phyloP scores from a whole-genome alignment of 1,140 invertebrate genomes.

The Diorhabda elongata region DNA sequence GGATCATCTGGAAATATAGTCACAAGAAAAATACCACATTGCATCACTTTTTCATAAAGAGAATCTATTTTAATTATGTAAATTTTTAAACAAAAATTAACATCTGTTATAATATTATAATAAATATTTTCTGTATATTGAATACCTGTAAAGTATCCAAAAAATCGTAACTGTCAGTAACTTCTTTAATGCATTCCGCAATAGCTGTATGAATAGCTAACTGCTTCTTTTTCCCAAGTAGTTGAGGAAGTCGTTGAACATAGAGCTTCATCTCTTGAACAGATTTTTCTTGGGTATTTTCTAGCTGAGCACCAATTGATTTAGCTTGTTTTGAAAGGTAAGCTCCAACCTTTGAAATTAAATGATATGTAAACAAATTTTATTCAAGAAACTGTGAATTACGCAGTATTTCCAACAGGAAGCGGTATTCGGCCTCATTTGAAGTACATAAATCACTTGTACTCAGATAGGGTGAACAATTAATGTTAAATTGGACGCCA shows the following conservation, averaged over 20 bases:
- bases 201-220: conserved; percentile 68
- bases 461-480: too few relatives aligned
- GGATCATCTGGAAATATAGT: too few relatives aligned
- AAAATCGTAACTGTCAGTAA: conserved; percentile 46
- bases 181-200: conserved; percentile 61
- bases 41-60: too few relatives aligned
- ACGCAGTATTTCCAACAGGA: not conserved
- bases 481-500: too few relatives aligned
- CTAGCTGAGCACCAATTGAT: conserved; percentile 78
- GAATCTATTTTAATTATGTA: too few relatives aligned
- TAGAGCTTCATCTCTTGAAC: conserved; percentile 93
- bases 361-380: not conserved
- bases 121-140: not conserved
- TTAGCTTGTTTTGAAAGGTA: conserved; percentile 84
- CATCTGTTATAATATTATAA: too few relatives aligned
- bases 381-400: not conserved
- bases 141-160: conserved; percentile 42
- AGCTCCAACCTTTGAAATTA: conserved; percentile 60
- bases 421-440: not conserved
- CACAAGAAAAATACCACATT: too few relatives aligned
- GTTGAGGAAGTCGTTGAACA: conserved; percentile 82
- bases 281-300: conserved; percentile 83
- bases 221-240: conserved; percentile 83
- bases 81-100: too few relatives aligned
- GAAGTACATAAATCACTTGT: too few relatives aligned